Percentiles rank a stretch among this genome's conserved stretches.
These are phyloP conservation scores for Catharus bicknelli DNA, from an alignment of 2,113 vertebrate genomes.

Conservation along the genomic window DNA sequence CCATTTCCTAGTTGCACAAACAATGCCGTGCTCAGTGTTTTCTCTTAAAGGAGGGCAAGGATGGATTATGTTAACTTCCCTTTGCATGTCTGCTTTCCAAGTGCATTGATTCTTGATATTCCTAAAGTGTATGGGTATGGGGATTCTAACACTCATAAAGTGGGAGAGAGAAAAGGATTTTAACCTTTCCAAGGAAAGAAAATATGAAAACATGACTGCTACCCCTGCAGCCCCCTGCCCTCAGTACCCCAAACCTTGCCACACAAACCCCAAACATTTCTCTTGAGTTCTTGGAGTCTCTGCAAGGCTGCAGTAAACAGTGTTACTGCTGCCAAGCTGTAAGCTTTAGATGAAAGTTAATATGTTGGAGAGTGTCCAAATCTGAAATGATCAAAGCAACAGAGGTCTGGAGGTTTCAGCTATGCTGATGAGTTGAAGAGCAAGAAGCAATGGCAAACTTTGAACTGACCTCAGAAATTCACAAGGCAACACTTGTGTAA, in stretches of 20 bases:
- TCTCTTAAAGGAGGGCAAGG: not conserved
- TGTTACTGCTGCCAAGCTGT: slow-evolving; percentile 20
- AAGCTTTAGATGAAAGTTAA: slow-evolving; percentile 11
- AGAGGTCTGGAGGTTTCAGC: not conserved
- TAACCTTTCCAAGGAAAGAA: not conserved
- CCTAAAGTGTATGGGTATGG: not conserved
- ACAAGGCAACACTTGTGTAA: not conserved
- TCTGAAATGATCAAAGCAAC: slow-evolving; percentile 23
- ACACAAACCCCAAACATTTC: not conserved
- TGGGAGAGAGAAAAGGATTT: not conserved
- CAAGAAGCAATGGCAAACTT: slow-evolving; percentile 2
- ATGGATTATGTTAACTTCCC: not conserved
- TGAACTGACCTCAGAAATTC: not conserved
- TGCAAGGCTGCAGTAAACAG: not conserved
- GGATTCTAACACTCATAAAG: not conserved
- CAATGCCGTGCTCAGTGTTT: not conserved
- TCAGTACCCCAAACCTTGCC: not conserved
- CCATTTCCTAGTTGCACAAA: not conserved
- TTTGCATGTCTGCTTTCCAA: not conserved
- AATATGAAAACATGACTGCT: not conserved
- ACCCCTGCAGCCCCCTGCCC: not conserved
- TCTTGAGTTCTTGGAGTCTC: not conserved
- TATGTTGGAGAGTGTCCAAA: slow-evolving; percentile 4
- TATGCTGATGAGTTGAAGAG: not conserved
- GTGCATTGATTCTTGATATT: not conserved